Base-by-base conservation (phyloP, 2,888 invertebrate genomes). In the Hypomecis atomaria region DNA sequence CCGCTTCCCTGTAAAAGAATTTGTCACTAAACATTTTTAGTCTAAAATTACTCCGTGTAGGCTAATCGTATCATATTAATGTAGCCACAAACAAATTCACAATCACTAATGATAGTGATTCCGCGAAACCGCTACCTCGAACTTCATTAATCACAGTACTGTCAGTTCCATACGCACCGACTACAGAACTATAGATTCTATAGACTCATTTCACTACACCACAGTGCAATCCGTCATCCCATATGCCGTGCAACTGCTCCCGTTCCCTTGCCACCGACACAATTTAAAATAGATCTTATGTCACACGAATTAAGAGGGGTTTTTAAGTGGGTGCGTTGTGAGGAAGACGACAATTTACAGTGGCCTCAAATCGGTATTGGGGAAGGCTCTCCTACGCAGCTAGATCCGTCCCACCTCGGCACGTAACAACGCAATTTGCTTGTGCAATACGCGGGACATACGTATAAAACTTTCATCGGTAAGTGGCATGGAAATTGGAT, bases 291-390 rank as follows among this genome's bases (percentile, higher is more conserved):
- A 74, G 77, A 77, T 78, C 86, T 84, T 92, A 82, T 83, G 64
- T 67, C 67, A 70, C 74, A 78, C 78, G 78, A 74, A 74, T 86
- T 88, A 90, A 76, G 83, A 81, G 79, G 81, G 86, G 83, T 85
- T 86, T 87, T 89, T 75, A 79, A 67, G 65, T 77, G 78, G 75
- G 78, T 71, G 71, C 71, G 67, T 68, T 69, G 86, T 76, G 85
- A 90, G 92, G 92, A 92, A 89, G 91, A 82, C 83, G 73, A 82
- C 91, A 90, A 92, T 92, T 92, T 91, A 87, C 80, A 77, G 78
- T 87, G 92, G 89, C 92, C 92, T 92, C 91, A 91, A 92, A 92
- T 90, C 88, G 83, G 81, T 85, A 82, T 85, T 86, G 85, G 91
- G 91, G 91, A 87, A 88, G 88, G 85, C 81, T 87, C 85, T 84